Evolutionary conservation across 2,888 invertebrate genomes (phyloP).

Genomic region (Epistrophe eligans): DNA sequence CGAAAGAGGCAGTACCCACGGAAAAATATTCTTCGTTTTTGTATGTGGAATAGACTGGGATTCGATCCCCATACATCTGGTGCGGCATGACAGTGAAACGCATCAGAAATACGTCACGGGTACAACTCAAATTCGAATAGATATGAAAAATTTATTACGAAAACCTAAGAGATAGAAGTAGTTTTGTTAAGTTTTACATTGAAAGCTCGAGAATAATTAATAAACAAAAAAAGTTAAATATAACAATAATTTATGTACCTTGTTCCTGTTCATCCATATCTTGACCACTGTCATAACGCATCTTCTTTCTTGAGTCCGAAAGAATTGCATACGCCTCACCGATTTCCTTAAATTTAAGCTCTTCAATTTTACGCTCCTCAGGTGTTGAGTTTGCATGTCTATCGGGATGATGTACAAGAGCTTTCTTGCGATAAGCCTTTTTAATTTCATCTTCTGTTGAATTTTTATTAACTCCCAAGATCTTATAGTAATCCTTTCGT

Average conservation of each 20-base stretch:
- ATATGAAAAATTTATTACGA: too few species aligned
- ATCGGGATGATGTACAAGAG: constrained; percentile 96
- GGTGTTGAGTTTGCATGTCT: constrained; percentile 95
- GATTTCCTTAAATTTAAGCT: constrained; percentile 96
- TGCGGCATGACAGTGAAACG: too few species aligned
- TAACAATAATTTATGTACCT: constrained; percentile 77
- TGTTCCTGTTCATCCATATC: constrained; percentile 90
- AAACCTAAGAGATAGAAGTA: too few species aligned
- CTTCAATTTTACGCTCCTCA: constrained; percentile 94
- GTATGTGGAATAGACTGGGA: too few species aligned
- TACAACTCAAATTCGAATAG: too few species aligned
- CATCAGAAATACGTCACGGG: too few species aligned
- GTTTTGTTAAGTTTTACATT: too few species aligned
- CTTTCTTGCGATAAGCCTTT: constrained; percentile 92
- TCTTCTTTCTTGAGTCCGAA: constrained; percentile 95
- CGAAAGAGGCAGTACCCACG: too few species aligned
- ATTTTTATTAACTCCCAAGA: constrained; percentile 92
- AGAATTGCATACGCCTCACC: constrained; percentile 98
- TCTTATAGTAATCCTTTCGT: constrained; percentile 98
- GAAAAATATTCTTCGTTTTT: too few species aligned
- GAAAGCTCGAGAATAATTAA: not conserved
- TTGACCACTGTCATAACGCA: constrained; percentile 95
- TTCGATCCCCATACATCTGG: too few species aligned
- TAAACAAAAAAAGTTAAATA: not conserved
- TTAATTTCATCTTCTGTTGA: constrained; percentile 97